These are phyloP conservation scores for Agrochola litura DNA, from an alignment of 2,888 invertebrate genomes.

Conservation along the genomic window DNA sequence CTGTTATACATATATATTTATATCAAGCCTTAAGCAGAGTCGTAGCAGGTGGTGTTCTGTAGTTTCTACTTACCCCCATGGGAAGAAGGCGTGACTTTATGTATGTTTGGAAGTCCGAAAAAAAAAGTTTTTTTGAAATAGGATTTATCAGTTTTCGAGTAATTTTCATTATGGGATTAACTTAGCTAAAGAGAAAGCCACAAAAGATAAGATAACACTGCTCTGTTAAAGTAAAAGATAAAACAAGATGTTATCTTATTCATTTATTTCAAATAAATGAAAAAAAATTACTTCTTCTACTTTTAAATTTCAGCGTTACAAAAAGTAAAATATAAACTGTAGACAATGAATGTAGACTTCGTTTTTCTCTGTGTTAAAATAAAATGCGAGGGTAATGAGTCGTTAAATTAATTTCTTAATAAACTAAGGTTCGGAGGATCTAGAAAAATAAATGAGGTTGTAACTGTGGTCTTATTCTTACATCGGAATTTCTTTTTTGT, in stretches of 20 bases:
- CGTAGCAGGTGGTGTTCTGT: too few relatives aligned
- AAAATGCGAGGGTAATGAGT: conserved; percentile 30
- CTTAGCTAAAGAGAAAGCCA: neutral
- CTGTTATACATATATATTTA: neutral
- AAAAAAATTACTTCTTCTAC: neutral
- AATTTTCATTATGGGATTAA: neutral
- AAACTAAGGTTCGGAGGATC: conserved; percentile 10
- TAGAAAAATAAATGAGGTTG: conserved; percentile 18
- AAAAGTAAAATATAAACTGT: neutral
- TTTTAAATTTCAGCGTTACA: neutral
- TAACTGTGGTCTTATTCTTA: conserved; percentile 9
- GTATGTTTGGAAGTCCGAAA: too few relatives aligned
- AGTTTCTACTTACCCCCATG: too few relatives aligned
- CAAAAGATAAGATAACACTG: neutral
- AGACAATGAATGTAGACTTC: neutral
- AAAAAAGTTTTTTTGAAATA: neutral
- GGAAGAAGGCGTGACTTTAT: too few relatives aligned
- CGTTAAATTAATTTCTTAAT: conserved; percentile 36
- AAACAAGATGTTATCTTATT: neutral
- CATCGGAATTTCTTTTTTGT: conserved; percentile 15
- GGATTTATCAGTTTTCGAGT: neutral
- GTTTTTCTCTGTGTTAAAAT: conserved; percentile 5
- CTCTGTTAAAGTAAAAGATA: neutral
- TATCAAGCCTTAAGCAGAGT: neutral
- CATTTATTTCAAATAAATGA: neutral